Evolutionary conservation across 2,888 invertebrate genomes (phyloP).

Genomic region (Cosmia trapezina): DNA sequence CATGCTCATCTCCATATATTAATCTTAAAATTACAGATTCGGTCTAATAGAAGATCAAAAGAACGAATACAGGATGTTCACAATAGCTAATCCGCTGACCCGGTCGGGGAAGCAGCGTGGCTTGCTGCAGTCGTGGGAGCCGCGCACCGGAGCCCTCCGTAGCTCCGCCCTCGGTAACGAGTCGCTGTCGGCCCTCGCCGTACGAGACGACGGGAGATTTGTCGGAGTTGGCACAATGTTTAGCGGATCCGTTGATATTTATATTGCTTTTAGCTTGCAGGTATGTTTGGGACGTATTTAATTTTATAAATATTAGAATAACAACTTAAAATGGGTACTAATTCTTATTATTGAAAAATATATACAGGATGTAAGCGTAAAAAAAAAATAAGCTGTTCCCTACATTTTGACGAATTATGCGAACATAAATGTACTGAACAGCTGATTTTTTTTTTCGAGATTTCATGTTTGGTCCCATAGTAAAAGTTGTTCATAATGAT

Average conservation of each 20-base stretch:
- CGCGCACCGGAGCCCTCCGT: conserved; percentile 89
- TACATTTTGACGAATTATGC: no score
- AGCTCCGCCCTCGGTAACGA: conserved; percentile 92
- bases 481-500: no score
- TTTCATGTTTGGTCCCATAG: no score
- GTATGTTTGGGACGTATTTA: conserved; percentile 76
- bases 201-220: conserved; percentile 97
- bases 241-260: conserved; percentile 97
- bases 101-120: conserved; percentile 93
- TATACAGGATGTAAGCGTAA: no score
- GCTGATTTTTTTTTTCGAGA: no score
- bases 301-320: conserved; percentile 7
- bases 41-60: conserved; percentile 93
- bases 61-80: conserved; percentile 92
- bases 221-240: conserved; percentile 98
- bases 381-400: no score
- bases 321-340: conserved; percentile 7
- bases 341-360: no score
- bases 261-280: conserved; percentile 97
- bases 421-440: no score
- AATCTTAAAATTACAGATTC: conserved; percentile 87
- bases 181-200: conserved; percentile 95
- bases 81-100: conserved; percentile 94
- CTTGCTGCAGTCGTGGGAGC: conserved; percentile 94
- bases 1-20: not conserved